Evolutionary conservation across 2,888 invertebrate genomes (phyloP), one percentile per base, ranked within the genome.

Genomic region (Eucriotettix oculatus): DNA sequence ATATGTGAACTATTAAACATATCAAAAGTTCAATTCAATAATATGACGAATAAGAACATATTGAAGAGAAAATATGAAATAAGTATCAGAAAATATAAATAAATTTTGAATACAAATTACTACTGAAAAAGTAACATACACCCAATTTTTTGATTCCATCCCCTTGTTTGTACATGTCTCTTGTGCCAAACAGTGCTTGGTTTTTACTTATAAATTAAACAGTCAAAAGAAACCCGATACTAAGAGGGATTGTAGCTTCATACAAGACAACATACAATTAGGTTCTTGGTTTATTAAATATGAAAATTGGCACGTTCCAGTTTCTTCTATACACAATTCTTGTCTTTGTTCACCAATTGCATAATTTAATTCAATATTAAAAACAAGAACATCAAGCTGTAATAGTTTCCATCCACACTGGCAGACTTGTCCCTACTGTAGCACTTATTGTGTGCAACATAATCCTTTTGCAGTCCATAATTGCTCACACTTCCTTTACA

Each of bases 241-340:
- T 29, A 29, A 29, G 29, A 29, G 29, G 29, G 29, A 14, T 9
- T 48, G 12, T 48, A 14, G 48, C 12, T 55, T 55, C 55, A 55
- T 55, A 55, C 42, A 55, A 55, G 55, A 55, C 42, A 55, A 55
- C 55, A 55, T 42, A 40, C n/a, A 55, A n/a, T 29, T 55, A 41
- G 17, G 17, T 42, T 29, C 12, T 54, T 54, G 29, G 29, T 55
- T 55, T 41, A n/a, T 55, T 55, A n/a, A 41, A 55, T 55, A 55
- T 55, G 55, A 55, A 55, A 55, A 55, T 55, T 55, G 55, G 55
- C 55, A 55, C 55, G 42, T 55, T 55, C 55, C 41, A 29, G 40
- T 16, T 55, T 55, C n/a, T 55, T 55, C n/a, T 42, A 41, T n/a
- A 14, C 12, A 14, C n/a, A 14, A 14, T 12, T 48, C 12, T 14